Conservation (phyloP, 2,113 vertebrate genomes). For the Delphinus delphis region DNA sequence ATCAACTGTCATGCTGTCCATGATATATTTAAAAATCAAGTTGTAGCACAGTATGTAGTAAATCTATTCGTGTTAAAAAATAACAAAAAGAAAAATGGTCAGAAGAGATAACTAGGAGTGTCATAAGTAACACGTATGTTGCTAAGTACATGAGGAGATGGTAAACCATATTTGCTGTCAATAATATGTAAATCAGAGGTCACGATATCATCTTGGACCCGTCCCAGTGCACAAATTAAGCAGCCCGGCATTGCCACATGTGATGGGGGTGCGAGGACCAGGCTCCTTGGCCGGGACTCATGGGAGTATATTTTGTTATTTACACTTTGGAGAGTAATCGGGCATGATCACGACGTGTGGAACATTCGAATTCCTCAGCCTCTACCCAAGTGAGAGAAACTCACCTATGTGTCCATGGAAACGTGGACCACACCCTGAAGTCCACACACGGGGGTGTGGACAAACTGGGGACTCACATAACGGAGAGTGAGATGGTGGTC, state of each 20-base stretch:
- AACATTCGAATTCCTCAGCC: neutral
- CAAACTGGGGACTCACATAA: rapidly evolving
- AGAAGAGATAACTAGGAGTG: neutral
- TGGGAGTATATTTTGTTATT: neutral
- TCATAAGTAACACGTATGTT: rapidly evolving
- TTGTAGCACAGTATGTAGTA: neutral
- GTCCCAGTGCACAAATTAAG: rapidly evolving
- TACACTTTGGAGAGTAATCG: neutral
- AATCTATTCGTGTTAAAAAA: neutral
- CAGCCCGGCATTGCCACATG: rapidly evolving
- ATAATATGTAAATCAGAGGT: rapidly evolving
- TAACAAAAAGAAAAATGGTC: neutral
- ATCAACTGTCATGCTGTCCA: neutral
- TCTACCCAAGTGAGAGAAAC: neutral
- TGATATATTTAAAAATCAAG: neutral
- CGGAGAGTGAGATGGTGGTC: rapidly evolving
- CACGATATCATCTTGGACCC: neutral
- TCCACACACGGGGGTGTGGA: rapidly evolving
- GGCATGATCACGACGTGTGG: rapidly evolving
- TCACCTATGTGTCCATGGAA: neutral
- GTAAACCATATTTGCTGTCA: rapidly evolving
- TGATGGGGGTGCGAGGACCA: no score
- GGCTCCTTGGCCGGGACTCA: rapidly evolving
- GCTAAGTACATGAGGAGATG: rapidly evolving
- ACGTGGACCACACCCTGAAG: no score